Percentiles rank a stretch among this genome's conserved stretches.
Evolutionary conservation across 2,113 vertebrate species (phyloP).

Genomic region (Pampusana beccarii): DNA sequence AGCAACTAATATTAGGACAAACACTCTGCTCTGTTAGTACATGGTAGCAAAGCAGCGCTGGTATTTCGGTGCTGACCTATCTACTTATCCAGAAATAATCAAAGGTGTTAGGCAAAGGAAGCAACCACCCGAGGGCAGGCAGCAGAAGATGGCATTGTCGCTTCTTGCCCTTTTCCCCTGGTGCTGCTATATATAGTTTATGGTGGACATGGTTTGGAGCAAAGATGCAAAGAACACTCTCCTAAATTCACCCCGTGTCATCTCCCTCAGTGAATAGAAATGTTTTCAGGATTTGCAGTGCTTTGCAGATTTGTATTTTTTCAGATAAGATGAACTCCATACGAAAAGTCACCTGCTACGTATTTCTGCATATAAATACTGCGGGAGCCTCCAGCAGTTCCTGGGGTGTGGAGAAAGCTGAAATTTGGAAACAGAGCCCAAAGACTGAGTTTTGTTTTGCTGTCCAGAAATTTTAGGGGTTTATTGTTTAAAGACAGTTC

Average conservation of each 20-base stretch:
- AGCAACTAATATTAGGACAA: background rate
- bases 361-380: background rate
- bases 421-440: background rate
- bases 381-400: background rate
- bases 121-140: background rate
- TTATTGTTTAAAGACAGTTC: background rate
- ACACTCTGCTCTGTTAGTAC: slow-evolving; percentile 5
- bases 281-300: background rate
- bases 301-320: background rate
- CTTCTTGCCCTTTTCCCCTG: background rate
- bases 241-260: background rate
- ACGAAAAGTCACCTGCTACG: background rate
- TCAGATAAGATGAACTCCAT: background rate
- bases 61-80: slow-evolving; percentile 22
- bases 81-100: background rate
- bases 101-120: slow-evolving; percentile 2
- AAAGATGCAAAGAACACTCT: background rate
- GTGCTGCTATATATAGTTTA: background rate
- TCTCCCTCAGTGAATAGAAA: background rate
- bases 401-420: background rate
- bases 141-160: background rate
- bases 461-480: background rate
- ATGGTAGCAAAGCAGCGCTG: background rate
- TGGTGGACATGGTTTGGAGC: slow-evolving; percentile 1
- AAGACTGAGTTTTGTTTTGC: background rate